Conservation (phyloP, 2,113 vertebrate species). For the Gadus chalcogrammus region DNA sequence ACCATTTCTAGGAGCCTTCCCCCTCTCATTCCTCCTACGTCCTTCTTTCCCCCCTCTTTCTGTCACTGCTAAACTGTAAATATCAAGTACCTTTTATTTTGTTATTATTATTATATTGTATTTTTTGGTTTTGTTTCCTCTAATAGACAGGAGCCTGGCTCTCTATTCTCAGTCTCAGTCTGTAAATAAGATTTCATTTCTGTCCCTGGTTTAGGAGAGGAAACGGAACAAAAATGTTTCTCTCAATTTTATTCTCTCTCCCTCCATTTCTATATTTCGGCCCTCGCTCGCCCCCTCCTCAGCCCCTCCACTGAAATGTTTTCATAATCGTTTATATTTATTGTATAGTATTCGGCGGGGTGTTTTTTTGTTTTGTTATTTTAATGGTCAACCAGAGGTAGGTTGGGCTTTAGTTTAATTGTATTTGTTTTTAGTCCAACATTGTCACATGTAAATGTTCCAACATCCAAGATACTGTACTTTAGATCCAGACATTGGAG, state of each 20-base stretch:
- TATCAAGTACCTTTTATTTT: constrained; percentile 76
- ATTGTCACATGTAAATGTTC: constrained; percentile 48
- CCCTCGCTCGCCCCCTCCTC: constrained; percentile 35
- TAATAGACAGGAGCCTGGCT: constrained; percentile 65
- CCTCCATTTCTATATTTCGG: constrained; percentile 57
- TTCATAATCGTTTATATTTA: constrained; percentile 75
- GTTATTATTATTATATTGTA: constrained; percentile 70
- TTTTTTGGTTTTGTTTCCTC: constrained; percentile 49
- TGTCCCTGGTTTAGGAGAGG: constrained; percentile 59
- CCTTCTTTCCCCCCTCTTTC: constrained; percentile 21
- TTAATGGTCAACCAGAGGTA: too few relatives aligned
- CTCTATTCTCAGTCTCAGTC: constrained; percentile 68
- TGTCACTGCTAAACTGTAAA: constrained; percentile 76
- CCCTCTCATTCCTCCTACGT: constrained; percentile 33
- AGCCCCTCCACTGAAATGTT: constrained; percentile 50
- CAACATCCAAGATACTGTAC: constrained; percentile 70
- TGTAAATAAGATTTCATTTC: constrained; percentile 77
- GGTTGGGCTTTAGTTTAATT: not conserved
- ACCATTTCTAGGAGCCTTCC: constrained; percentile 54
- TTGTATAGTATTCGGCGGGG: constrained; percentile 58
- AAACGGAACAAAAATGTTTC: constrained; percentile 71
- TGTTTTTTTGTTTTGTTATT: constrained; percentile 10
- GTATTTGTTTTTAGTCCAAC: constrained; percentile 38
- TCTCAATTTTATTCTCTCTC: constrained; percentile 67
- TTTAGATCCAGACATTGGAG: constrained; percentile 48